phyloP scores from a whole-genome alignment of 2,888 invertebrate species.

The Caradrina clavipalpis region DNA sequence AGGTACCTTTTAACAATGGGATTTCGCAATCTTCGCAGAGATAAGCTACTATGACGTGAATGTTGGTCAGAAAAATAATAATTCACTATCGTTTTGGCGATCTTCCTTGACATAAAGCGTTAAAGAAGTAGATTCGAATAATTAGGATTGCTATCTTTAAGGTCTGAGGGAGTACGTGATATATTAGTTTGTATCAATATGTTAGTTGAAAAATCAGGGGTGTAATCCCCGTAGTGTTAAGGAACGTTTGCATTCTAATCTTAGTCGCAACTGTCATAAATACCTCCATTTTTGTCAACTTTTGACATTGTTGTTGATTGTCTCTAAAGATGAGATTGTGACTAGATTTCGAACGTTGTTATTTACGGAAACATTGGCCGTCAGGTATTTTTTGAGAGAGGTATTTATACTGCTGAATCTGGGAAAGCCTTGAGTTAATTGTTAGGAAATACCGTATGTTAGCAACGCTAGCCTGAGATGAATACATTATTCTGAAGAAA shows the following conservation, averaged over 20 bases:
- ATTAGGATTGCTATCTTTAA: slow-evolving; percentile 29
- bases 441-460: no score
- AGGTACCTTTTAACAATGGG: slow-evolving; percentile 3
- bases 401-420: background rate
- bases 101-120: slow-evolving; percentile 7
- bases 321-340: no score
- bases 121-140: slow-evolving; percentile 3
- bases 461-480: background rate
- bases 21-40: slow-evolving; percentile 21
- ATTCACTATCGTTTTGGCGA: slow-evolving; percentile 18
- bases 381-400: background rate
- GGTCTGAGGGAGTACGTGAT: background rate
- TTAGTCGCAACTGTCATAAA: no score
- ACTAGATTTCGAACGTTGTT: no score
- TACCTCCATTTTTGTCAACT: no score
- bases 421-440: background rate
- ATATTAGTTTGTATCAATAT: background rate
- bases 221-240: no score
- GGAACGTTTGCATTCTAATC: no score
- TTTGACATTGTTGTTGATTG: no score
- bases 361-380: no score
- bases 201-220: background rate
- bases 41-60: slow-evolving; percentile 14
- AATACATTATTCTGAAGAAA: no score
- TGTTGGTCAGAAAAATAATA: slow-evolving; percentile 9